Base-by-base conservation (phyloP, 2,797 vertebrate species). In the Luscinia luscinia region DNA sequence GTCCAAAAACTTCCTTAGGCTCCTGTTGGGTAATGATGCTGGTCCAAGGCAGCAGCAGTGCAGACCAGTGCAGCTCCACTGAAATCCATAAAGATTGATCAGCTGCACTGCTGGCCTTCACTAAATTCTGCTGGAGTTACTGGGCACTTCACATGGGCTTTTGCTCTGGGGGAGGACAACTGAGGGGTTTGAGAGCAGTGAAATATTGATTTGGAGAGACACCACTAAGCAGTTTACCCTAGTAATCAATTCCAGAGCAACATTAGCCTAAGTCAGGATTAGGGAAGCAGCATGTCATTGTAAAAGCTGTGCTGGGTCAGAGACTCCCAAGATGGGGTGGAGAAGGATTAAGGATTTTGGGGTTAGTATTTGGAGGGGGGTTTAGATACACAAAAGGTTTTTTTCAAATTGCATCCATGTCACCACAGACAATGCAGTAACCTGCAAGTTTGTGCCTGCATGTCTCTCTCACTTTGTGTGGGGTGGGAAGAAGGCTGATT, bases 161-260 rank as follows among this genome's bases (percentile, higher is more conserved):
- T 49, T 73, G 40, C 76, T 81, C 11, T 20, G 61, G 26, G 72
- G 41, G 63, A 84, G 57, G 57, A 70, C 48, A 85, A 17, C 48
- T 21, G 61, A 61, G 69, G 23, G 41, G 13, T 57, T 85, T 64
- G 76, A 86, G 75, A 58, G 41, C 54, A 61, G 49, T 16, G 54
- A 87, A 93, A 49, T 66, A 95, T 12, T 84, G 92, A 88, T 94
- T 89, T 91, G 58, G 88, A 90, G 48, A 62, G 61, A 67, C 21
- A 67, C 63, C 67, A 68, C 41, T 72, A 45, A 81, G 76, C 64
- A 84, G 66, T 75, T 87, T 62, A 10, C 73, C 28, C 66, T 43
- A 67, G 75, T 64, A 91, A 88, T 90, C 52, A 91, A 87, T 84
- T 41, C 26, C 40, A 86, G 74, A 79, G 62, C 22, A 74, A 13